A percentile compares a stretch with the other conserved stretches of the same genome.
These are phyloP conservation scores for Chaetops frenatus DNA, from an alignment of 2,113 vertebrate species.

Conservation along the genomic window DNA sequence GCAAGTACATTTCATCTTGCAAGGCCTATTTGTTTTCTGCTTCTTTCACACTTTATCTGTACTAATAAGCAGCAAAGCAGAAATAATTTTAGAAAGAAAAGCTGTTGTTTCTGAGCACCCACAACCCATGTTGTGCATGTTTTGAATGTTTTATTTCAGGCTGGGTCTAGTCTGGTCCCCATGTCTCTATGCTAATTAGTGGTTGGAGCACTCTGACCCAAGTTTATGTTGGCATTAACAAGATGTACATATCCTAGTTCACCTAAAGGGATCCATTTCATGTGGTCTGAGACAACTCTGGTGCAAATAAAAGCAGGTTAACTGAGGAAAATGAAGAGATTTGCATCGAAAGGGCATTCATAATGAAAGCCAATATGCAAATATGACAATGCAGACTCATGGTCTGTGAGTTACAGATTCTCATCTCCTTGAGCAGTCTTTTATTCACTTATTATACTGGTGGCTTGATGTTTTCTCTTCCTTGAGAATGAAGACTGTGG, in stretches of 20 bases:
- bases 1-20: neutral
- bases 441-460: neutral
- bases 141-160: neutral
- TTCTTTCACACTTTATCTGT: neutral
- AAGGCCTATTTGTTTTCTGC: neutral
- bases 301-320: neutral
- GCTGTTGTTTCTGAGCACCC: neutral
- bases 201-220: neutral
- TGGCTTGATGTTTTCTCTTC: neutral
- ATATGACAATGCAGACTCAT: neutral
- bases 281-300: neutral
- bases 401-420: neutral
- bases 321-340: neutral
- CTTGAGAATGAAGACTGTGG: neutral
- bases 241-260: neutral
- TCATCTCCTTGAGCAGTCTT: neutral
- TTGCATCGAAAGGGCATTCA: neutral
- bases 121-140: neutral
- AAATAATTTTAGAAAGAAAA: neutral
- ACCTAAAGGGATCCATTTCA: neutral
- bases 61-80: neutral
- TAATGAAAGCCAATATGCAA: neutral
- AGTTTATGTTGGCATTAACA: neutral
- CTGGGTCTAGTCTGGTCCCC: neutral
- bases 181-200: neutral